phyloP scores from a whole-genome alignment of 2,797 vertebrate species.

The Onychomys arenicola region DNA sequence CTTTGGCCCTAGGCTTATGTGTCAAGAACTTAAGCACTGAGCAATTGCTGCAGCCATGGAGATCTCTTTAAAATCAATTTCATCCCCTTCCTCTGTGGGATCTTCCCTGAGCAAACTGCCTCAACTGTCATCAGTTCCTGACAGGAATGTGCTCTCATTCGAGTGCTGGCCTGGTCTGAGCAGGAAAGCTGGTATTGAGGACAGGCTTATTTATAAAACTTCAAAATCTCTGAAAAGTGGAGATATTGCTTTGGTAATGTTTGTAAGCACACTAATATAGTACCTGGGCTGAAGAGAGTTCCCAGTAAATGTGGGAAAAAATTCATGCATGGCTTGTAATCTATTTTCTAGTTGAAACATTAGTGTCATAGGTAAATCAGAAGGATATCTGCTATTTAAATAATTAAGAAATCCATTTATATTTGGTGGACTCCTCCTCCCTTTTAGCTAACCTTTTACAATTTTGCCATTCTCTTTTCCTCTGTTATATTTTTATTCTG shows the following conservation, averaged over 20 bases:
- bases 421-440: not conserved
- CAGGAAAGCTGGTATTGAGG: not conserved
- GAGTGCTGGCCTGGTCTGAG: not conserved
- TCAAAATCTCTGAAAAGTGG: not conserved
- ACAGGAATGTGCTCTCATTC: not conserved
- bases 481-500: not conserved
- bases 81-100: not conserved
- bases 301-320: not conserved
- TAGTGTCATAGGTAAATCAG: not conserved
- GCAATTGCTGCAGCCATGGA: not conserved
- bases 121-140: not conserved
- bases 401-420: slow-evolving; percentile 28
- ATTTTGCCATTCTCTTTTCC: not conserved
- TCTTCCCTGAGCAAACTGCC: not conserved
- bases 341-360: not conserved
- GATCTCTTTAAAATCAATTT: not conserved
- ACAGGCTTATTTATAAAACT: slow-evolving; percentile 1
- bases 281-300: not conserved
- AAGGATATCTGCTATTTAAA: not conserved
- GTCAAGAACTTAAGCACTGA: not conserved
- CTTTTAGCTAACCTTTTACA: not conserved
- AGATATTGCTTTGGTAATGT: not conserved
- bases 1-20: not conserved
- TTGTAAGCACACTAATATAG: not conserved
- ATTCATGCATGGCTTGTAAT: not conserved